phyloP scores from a whole-genome alignment of 2,888 invertebrate genomes.

The Anticlea derivata region DNA sequence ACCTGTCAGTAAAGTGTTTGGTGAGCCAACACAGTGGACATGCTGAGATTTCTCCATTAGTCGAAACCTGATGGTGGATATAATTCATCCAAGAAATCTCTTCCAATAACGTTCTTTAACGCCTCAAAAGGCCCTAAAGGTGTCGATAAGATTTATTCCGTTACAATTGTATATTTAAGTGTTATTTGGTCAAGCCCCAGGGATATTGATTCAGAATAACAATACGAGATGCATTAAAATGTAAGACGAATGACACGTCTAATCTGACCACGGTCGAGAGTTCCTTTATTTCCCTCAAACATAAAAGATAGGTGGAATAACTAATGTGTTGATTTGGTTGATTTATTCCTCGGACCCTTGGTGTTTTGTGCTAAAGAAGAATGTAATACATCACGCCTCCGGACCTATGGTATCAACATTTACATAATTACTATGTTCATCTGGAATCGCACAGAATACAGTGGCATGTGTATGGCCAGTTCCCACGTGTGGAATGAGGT shows the following conservation, averaged over 20 bases:
- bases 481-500: constrained; percentile 30
- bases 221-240: constrained; percentile 56
- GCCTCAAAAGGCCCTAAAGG: no score
- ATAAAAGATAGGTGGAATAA: constrained; percentile 59
- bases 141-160: constrained; percentile 12
- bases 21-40: constrained; percentile 29
- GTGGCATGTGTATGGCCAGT: constrained; percentile 5
- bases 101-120: no score
- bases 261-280: constrained; percentile 74
- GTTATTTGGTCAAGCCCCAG: constrained; percentile 29
- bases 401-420: constrained; percentile 49
- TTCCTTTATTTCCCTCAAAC: constrained; percentile 48
- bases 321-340: constrained; percentile 62
- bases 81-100: constrained; percentile 3
- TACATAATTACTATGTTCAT: constrained; percentile 57
- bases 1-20: constrained; percentile 41
- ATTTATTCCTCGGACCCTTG: constrained; percentile 54
- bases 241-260: constrained; percentile 67
- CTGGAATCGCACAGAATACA: constrained; percentile 13
- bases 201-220: constrained; percentile 38
- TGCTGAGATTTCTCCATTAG: constrained; percentile 26
- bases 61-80: not conserved
- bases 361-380: constrained; percentile 44
- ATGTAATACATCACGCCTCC: constrained; percentile 48
- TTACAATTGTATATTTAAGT: constrained; percentile 22